A percentile compares a stretch with the other conserved stretches of the same genome.
Conservation (phyloP, 2,113 vertebrate genomes). For the Embiotoca jacksoni region DNA sequence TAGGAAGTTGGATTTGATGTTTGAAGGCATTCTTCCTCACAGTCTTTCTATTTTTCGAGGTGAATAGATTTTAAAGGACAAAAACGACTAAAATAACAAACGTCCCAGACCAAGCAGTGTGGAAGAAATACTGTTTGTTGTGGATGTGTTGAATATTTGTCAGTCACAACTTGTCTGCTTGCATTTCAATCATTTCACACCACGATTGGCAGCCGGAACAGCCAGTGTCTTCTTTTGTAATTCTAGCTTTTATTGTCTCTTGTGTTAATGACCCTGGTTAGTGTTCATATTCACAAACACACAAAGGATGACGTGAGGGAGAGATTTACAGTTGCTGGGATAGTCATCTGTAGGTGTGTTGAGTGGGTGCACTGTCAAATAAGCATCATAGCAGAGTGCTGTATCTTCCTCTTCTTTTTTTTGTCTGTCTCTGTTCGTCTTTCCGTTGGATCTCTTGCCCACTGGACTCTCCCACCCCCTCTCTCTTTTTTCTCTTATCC, state of each 20-base stretch:
- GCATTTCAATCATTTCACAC: background rate
- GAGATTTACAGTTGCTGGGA: background rate
- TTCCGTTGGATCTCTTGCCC: conserved; percentile 32
- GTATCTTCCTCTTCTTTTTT: conserved; percentile 2
- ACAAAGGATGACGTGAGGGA: conserved; percentile 10
- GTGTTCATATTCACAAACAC: background rate
- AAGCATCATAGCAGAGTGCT: conserved; percentile 1
- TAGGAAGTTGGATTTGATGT: background rate
- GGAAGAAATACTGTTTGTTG: background rate
- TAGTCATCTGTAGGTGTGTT: conserved; percentile 32
- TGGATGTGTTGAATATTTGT: background rate
- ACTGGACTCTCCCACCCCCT: conserved; percentile 5
- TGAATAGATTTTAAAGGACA: background rate
- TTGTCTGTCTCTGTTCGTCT: conserved; percentile 25
- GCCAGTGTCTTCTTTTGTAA: background rate
- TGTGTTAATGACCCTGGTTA: background rate
- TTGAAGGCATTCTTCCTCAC: background rate
- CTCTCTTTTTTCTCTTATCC: conserved; percentile 3
- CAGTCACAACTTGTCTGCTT: background rate
- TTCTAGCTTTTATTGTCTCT: background rate
- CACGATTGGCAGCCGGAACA: background rate
- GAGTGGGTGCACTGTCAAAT: conserved; percentile 45
- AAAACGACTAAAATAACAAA: background rate
- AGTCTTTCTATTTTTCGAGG: background rate
- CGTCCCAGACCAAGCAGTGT: background rate